Evolutionary conservation across 2,888 invertebrate genomes (phyloP).

Genomic region (Epiperipatus broadwayi): DNA sequence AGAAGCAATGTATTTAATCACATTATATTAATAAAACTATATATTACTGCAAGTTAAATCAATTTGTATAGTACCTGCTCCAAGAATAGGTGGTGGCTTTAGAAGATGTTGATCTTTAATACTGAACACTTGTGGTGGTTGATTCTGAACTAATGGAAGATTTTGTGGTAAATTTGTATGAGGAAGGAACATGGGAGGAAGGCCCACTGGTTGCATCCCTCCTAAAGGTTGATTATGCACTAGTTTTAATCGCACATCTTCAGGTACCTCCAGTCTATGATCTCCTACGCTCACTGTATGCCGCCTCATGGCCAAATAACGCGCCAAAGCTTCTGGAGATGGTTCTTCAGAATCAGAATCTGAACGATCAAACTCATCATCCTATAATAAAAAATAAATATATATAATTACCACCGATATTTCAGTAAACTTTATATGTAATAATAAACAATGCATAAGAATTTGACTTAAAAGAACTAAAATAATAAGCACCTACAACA

Average conservation of each 20-base stretch:
- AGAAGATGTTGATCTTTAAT: conserved; percentile 80
- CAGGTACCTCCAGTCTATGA: conserved; percentile 55
- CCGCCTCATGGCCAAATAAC: conserved; percentile 44
- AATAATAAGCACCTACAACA: too few species aligned
- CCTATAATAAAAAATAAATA: conserved; percentile 29
- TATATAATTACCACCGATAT: conserved; percentile 4
- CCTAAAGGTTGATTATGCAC: conserved; percentile 24
- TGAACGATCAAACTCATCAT: conserved; percentile 32
- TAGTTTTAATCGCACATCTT: conserved; percentile 23
- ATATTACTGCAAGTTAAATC: too few species aligned
- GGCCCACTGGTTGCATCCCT: conserved; percentile 22
- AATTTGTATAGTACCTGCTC: too few species aligned
- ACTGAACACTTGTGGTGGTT: conserved; percentile 62
- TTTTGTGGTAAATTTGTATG: conserved; percentile 65
- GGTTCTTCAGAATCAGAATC: conserved; percentile 28
- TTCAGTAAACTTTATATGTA: neutral
- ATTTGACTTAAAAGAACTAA: too few species aligned
- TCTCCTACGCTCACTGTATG: conserved; percentile 89
- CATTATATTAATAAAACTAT: conserved; percentile 13
- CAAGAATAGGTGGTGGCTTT: conserved; percentile 74
- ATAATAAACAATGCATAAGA: too few species aligned
- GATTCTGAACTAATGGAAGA: conserved; percentile 60
- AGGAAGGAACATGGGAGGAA: conserved; percentile 36
- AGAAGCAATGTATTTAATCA: conserved; percentile 15
- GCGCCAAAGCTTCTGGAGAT: conserved; percentile 28